Base-by-base conservation (phyloP, 2,113 vertebrate genomes). In the Gallinago jamesoni region DNA sequence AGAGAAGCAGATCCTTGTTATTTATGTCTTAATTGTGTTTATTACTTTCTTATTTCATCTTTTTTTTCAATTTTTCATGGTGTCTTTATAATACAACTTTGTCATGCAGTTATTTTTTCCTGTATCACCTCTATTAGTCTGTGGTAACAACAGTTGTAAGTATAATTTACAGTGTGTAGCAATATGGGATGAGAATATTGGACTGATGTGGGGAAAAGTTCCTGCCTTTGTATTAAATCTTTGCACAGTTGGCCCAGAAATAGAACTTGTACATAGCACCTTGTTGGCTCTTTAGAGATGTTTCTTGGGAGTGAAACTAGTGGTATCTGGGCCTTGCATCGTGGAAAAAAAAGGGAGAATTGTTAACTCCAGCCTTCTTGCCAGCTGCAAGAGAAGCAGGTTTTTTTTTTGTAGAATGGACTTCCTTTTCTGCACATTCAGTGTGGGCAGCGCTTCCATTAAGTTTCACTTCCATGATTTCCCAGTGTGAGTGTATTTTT, bases 351-450 rank as follows among this genome's bases (percentile, higher is more conserved):
- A 77, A 53, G 5, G 21, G 30, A 39, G 50, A 63, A 52, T 24
- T 28, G 10, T 66, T 18, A 78, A 27, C 28, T 57, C 28, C 20
- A 55, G 5, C 7, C 21, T 80, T 72, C 33, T 19, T 41, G 35
- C 27, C 39, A n/a, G 27, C 24, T 85, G 31, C 39, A 53, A 56
- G 60, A 50, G 25, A 7, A 92, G 7, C 7, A 55, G 20, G 47
- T 47, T 0, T 47, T 53, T 47, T 53, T 52, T 31, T 19, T 69
- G 25, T 41, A n/a, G 50, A 76, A 16, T 0, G 0, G 24, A 16
- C 7, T 66, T 63, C 8, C 28, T 74, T 75, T 75, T 45, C 7
- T 68, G 11, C 10, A 31, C 7, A 6, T 68, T 69, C 11, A 24
- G 14, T 45, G 13, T 33, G 30, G 9, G 37, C 16, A n/a, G 8